Evolutionary conservation across 2,113 vertebrate genomes (phyloP), one percentile per base, ranked within the genome.

Genomic region (Daubentonia madagascariensis): DNA sequence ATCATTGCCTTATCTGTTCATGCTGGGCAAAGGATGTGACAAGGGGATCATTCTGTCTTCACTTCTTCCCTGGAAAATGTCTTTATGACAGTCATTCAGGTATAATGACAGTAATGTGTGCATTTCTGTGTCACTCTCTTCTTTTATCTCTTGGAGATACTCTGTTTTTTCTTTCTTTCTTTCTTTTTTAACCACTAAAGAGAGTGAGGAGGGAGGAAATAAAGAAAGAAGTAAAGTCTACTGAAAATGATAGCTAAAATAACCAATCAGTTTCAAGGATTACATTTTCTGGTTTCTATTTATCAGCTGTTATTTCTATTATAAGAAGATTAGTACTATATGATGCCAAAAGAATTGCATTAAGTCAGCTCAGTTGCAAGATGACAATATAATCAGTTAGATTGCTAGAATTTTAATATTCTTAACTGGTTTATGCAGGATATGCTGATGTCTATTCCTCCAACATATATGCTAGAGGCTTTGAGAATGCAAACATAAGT

Each of bases 61-160:
- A 37, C 40, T 50, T 85, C 45, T 67, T 96, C 61, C 37, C 59
- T 68, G 52, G 68, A 94, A 90, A 73, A 93, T 90, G 89, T 40
- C 86, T 94, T 96, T 96, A 75, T 86, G 91, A 94, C 57, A 52
- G 40, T 52, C 79, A 80, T 1, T 93, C 79, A 85, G 45, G 52
- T 65, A 48, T 87, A 93, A 70, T 50, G 86, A 17, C 8, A 30
- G 23, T 83, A 95, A 91, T 63, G 32, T 18, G 18, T 97, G 48
- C 20, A 85, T 94, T 96, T 93, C 50, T 87, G 43, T 52, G 37
- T 65, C 59, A 91, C 40, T 86, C 40, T 67, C 48, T 67, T 80
- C 59, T 95, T 96, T 84, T 80, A 68, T 65, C n/a, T 96, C 37
- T 70, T 52, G 14, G 61, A 92, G 43, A 75, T 12, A 45, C 6